These are phyloP conservation scores for Rhagoletis zephyria DNA, from an alignment of 1,140 invertebrate genomes.

Conservation along the genomic window DNA sequence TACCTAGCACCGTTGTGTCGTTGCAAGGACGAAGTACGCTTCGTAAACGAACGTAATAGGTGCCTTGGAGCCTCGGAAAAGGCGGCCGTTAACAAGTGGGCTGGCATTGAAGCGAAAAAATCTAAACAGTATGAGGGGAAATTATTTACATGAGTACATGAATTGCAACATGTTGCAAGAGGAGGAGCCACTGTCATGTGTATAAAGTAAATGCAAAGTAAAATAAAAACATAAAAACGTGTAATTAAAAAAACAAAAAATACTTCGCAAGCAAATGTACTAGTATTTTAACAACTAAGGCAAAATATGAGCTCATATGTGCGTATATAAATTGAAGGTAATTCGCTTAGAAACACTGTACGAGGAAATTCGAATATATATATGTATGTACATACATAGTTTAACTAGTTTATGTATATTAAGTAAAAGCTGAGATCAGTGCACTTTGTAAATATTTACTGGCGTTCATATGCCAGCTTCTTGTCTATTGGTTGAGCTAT, in stretches of 20 bases:
- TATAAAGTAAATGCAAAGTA: background rate
- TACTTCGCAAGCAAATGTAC: too few relatives aligned
- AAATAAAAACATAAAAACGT: background rate
- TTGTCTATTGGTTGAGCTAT: slow-evolving; percentile 6
- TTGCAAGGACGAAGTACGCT: slow-evolving; percentile 14
- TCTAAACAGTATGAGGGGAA: slow-evolving; percentile 41
- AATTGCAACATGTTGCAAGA: slow-evolving; percentile 56
- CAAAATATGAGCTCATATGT: too few relatives aligned
- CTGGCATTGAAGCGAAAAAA: slow-evolving; percentile 21
- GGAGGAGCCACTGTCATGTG: slow-evolving; percentile 24
- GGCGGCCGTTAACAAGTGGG: slow-evolving; percentile 40
- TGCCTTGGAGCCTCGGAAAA: slow-evolving; percentile 39
- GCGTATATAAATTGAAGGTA: too few relatives aligned
- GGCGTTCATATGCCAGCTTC: background rate
- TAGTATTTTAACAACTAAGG: too few relatives aligned
- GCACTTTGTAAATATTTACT: slow-evolving; percentile 28
- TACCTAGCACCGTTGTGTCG: slow-evolving; percentile 21
- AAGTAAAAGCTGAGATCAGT: too few relatives aligned
- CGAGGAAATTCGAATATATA: too few relatives aligned
- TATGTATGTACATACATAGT: too few relatives aligned
- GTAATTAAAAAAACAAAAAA: background rate
- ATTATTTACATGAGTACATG: slow-evolving; percentile 36
- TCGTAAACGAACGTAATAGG: slow-evolving; percentile 53
- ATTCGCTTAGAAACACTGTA: too few relatives aligned
- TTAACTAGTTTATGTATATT: too few relatives aligned